A percentile compares a stretch with the other conserved stretches of the same genome.
Conservation (phyloP, 2,888 invertebrate genomes). For the Chironomus tentans region DNA sequence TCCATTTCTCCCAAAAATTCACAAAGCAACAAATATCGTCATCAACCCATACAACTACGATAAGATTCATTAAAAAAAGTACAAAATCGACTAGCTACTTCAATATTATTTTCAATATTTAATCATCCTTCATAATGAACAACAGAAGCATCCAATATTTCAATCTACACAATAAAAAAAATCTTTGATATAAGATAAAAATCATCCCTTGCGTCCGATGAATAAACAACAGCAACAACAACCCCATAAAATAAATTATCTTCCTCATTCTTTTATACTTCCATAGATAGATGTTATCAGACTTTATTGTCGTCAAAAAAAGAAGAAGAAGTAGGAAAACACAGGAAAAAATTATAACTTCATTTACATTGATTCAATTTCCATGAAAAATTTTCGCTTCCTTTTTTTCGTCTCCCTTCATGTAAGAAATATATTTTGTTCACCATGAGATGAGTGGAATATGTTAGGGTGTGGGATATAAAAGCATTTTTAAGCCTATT, state of each 20-base stretch:
- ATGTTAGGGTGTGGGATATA: background rate
- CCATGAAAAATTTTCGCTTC: background rate
- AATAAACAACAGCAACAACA: constrained; percentile 5
- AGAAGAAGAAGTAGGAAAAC: background rate
- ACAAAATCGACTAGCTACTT: background rate
- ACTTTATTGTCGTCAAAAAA: constrained; percentile 1
- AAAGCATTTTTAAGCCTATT: constrained; percentile 24
- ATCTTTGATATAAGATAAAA: background rate
- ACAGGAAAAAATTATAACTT: constrained; percentile 26
- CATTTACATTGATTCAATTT: constrained; percentile 25
- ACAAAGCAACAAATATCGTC: background rate
- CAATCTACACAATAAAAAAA: background rate
- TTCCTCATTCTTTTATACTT: constrained; percentile 1
- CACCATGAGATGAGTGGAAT: background rate
- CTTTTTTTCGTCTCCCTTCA: background rate
- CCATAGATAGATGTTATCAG: constrained; percentile 9
- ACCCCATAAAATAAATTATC: background rate
- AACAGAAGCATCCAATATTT: background rate
- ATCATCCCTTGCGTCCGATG: constrained; percentile 1
- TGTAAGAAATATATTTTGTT: too few relatives aligned
- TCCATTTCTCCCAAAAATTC: too few relatives aligned
- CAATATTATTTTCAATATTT: background rate
- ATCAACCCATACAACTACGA: background rate
- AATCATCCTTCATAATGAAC: background rate
- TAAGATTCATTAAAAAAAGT: background rate